Percentiles rank a stretch among this genome's conserved stretches.
These are phyloP conservation scores for Troides oblongomaculatus DNA, from an alignment of 2,888 invertebrate species.

Conservation along the genomic window DNA sequence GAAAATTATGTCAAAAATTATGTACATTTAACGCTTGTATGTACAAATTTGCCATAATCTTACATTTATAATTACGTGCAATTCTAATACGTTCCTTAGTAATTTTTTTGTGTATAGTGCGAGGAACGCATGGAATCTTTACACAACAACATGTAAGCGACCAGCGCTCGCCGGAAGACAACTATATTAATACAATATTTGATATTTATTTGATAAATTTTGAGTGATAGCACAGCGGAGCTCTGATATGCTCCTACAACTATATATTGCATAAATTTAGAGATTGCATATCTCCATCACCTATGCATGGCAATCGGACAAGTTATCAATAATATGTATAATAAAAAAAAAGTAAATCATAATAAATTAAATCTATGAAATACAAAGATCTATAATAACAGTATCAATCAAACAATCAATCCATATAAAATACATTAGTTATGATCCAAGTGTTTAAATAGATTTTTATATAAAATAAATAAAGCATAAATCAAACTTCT, in stretches of 20 bases:
- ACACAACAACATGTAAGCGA: conserved; percentile 23
- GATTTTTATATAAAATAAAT: conserved; percentile 2
- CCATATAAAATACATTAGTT: not conserved
- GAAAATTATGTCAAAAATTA: conserved; percentile 54
- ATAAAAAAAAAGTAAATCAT: not conserved
- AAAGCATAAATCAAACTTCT: not conserved
- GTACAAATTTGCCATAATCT: conserved; percentile 43
- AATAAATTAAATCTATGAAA: not conserved
- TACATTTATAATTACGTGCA: conserved; percentile 21
- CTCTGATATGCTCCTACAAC: not conserved
- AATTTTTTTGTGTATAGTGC: not conserved
- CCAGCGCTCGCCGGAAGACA: conserved; percentile 31
- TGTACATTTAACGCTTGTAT: conserved; percentile 50
- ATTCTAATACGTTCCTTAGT: conserved; percentile 18
- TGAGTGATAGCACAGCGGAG: not conserved
- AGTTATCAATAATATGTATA: not conserved
- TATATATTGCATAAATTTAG: not conserved
- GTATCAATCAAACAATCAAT: not conserved
- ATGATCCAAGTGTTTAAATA: no score
- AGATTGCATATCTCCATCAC: not conserved
- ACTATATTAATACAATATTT: conserved; percentile 18
- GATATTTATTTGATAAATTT: conserved; percentile 3
- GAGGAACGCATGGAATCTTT: conserved; percentile 16
- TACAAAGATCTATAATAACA: not conserved
- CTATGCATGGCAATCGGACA: not conserved